phyloP scores from a whole-genome alignment of 2,797 vertebrate species.

The Epinephelus coioides region DNA sequence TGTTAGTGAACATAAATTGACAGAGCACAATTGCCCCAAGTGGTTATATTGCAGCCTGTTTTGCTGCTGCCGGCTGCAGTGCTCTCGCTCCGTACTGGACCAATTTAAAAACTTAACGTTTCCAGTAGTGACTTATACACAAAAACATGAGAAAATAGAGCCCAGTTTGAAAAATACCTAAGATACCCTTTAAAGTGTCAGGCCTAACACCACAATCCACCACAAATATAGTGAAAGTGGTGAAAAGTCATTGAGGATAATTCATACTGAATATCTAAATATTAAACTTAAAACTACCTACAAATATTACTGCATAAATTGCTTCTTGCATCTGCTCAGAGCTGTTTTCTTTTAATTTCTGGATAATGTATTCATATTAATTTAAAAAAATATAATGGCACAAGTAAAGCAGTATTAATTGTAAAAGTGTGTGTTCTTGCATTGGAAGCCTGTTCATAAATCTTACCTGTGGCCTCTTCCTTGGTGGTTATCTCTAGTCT shows the following conservation, averaged over 20 bases:
- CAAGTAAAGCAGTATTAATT: background rate
- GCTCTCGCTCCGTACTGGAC: too few species aligned
- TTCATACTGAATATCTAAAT: background rate
- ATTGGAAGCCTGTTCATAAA: too few species aligned
- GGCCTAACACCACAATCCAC: background rate
- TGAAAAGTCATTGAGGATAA: background rate
- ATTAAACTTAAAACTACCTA: background rate
- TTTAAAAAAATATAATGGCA: background rate
- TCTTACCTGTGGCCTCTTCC: conserved; percentile 94
- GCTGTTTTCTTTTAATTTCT: background rate
- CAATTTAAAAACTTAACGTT: too few species aligned
- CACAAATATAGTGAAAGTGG: background rate
- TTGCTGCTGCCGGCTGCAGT: too few species aligned
- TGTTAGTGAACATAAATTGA: too few species aligned
- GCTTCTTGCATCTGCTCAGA: background rate
- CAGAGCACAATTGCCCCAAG: too few species aligned
- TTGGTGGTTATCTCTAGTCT: conserved; percentile 96
- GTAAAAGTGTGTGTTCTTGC: background rate
- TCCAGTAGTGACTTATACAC: too few species aligned
- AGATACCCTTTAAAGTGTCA: background rate
- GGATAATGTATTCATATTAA: background rate
- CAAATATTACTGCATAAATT: background rate
- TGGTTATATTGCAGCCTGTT: too few species aligned
- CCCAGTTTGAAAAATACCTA: too few species aligned
- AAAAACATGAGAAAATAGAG: too few species aligned